Percentiles rank a stretch among this genome's conserved stretches.
Evolutionary conservation across 2,113 vertebrate species (phyloP).

Genomic region (Tamias sibiricus): DNA sequence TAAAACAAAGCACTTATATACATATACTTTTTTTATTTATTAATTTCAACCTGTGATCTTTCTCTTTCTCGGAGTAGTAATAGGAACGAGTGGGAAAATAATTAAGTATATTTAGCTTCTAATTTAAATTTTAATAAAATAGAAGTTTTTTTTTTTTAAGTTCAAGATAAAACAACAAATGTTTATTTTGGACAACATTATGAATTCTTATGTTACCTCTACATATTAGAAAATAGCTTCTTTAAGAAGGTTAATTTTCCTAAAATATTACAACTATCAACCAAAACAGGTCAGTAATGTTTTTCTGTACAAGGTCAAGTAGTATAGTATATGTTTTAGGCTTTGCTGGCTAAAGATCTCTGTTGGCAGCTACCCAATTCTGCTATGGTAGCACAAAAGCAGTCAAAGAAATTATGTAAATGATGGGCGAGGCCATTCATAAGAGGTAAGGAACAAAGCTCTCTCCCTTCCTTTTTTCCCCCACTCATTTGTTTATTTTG

Average conservation of each 20-base stretch:
- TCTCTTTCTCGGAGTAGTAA: neutral
- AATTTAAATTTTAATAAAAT: slow-evolving; percentile 8
- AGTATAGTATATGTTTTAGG: neutral
- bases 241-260: neutral
- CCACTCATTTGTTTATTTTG: neutral
- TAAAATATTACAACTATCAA: neutral
- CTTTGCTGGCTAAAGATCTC: neutral
- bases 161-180: neutral
- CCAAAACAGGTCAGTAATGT: neutral
- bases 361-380: neutral
- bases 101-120: neutral
- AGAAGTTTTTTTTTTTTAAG: neutral
- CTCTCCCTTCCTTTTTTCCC: no score
- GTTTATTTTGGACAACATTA: neutral
- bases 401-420: neutral
- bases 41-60: neutral
- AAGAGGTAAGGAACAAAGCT: neutral
- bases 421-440: neutral
- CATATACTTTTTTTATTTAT: no score
- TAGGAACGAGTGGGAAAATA: neutral
- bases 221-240: slow-evolving; percentile 49
- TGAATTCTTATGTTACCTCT: neutral
- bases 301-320: neutral
- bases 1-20: neutral
- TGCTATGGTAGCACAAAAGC: neutral